Evolutionary conservation across 1,140 invertebrate species (phyloP).

Genomic region (Eciton burchellii): DNA sequence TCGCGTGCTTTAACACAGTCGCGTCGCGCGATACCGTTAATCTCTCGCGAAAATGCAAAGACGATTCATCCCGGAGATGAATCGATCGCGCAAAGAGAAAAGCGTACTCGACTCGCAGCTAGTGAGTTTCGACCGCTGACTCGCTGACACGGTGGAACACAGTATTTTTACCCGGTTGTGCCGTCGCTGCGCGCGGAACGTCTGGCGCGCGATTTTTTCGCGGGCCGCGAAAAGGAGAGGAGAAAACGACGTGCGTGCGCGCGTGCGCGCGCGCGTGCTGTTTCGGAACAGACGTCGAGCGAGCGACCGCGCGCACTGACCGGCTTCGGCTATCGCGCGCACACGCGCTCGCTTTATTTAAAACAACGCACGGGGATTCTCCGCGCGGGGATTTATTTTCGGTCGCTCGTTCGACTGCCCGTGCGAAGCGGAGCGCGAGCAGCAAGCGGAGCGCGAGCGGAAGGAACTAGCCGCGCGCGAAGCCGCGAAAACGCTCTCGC

Average conservation of each 20-base stretch:
- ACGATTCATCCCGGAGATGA: no score
- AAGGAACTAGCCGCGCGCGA: conserved; percentile 36
- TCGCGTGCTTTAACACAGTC: not conserved
- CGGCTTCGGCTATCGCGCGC: conserved; percentile 64
- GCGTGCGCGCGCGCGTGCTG: conserved; percentile 30
- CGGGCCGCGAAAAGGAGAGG: not conserved
- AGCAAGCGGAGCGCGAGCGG: conserved; percentile 6
- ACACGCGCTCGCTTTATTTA: conserved; percentile 78
- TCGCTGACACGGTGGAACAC: not conserved
- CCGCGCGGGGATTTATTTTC: conserved; percentile 80
- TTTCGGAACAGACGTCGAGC: conserved; percentile 16
- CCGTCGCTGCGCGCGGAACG: not conserved
- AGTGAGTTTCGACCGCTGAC: conserved; percentile 15
- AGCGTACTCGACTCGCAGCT: not conserved
- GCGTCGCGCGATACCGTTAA: not conserved
- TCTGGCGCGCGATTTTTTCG: conserved; percentile 17
- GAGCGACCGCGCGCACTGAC: conserved; percentile 53
- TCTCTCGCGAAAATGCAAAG: not conserved
- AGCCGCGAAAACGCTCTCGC: not conserved
- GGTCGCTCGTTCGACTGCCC: conserved; percentile 75
- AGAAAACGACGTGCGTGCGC: not conserved
- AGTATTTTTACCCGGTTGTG: conserved; percentile 1
- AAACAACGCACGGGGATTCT: conserved; percentile 78
- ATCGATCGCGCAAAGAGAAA: not conserved
- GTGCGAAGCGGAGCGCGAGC: conserved; percentile 42